phyloP scores from a whole-genome alignment of 2,113 vertebrate genomes.

The Catharus bicknelli region DNA sequence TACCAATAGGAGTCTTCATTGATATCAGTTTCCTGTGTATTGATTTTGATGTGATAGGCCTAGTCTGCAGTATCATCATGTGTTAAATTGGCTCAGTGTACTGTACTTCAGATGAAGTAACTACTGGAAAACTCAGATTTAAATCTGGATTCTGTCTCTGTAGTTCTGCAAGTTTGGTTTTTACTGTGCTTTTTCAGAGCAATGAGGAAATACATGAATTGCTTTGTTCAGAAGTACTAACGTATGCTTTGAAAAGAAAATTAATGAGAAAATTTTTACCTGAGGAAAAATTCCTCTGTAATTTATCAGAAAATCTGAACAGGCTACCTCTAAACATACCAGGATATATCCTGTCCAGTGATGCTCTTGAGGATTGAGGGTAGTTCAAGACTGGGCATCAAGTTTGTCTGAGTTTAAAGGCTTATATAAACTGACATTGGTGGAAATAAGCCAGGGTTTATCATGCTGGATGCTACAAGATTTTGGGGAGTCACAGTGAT shows the following conservation, averaged over 20 bases:
- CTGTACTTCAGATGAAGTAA: not conserved
- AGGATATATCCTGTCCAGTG: not conserved
- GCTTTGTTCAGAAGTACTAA: not conserved
- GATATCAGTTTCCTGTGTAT: conserved; percentile 1
- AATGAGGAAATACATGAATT: not conserved
- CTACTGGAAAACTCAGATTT: not conserved
- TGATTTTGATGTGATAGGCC: not conserved
- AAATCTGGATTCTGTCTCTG: not conserved
- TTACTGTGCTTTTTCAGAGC: not conserved
- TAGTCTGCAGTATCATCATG: not conserved
- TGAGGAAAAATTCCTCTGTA: not conserved
- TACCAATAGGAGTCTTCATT: not conserved
- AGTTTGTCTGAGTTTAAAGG: not conserved
- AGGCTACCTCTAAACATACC: not conserved
- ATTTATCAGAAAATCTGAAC: not conserved
- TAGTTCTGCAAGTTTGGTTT: not conserved
- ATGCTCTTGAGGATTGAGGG: not conserved
- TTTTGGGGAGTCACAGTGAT: not conserved
- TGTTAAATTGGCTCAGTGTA: not conserved
- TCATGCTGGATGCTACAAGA: not conserved
- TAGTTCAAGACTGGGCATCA: not conserved
- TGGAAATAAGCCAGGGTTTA: not conserved
- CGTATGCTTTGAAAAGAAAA: not conserved
- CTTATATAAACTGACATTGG: not conserved
- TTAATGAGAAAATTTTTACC: not conserved